These are phyloP conservation scores for Rutilus rutilus DNA, from an alignment of 2,113 vertebrate species.

Conservation along the genomic window DNA sequence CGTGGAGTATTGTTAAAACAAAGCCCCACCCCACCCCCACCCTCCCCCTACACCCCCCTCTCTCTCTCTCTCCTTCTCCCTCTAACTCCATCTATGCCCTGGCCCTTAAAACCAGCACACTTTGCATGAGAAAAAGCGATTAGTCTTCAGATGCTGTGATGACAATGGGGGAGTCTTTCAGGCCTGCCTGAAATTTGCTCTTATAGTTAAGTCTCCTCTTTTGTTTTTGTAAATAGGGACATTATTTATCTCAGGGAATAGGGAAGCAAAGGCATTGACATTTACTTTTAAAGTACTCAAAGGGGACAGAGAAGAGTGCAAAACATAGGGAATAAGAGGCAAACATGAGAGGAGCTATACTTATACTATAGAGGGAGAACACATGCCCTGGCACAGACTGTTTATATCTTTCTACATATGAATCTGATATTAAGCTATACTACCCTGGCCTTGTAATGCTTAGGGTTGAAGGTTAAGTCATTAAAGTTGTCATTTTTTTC, in stretches of 20 bases:
- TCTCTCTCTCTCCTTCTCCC: slow-evolving; percentile 35
- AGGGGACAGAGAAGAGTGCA: slow-evolving; percentile 29
- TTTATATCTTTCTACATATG: not conserved
- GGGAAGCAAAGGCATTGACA: slow-evolving; percentile 65
- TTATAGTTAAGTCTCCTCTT: slow-evolving; percentile 67
- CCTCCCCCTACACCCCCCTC: not conserved
- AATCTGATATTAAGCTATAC: not conserved
- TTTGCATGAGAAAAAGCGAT: slow-evolving; percentile 84
- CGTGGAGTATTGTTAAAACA: slow-evolving; percentile 82
- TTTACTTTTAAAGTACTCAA: slow-evolving; percentile 64
- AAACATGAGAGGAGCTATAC: slow-evolving; percentile 39
- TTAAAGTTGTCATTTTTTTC: not conserved
- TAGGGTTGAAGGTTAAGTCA: not conserved
- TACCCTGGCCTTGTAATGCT: not conserved
- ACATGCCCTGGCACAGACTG: not conserved
- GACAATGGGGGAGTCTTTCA: slow-evolving; percentile 73
- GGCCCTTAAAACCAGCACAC: slow-evolving; percentile 75
- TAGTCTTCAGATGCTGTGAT: slow-evolving; percentile 78
- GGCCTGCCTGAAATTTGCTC: slow-evolving; percentile 73
- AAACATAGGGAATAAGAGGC: slow-evolving; percentile 39
- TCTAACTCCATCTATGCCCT: slow-evolving; percentile 53
- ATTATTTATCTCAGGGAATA: slow-evolving; percentile 68
- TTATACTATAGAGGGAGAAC: not conserved
- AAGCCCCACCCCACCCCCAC: slow-evolving; percentile 57
- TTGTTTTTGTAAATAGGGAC: slow-evolving; percentile 72